Conservation (phyloP, 2,888 invertebrate genomes). For the Eupithecia exiguata region DNA sequence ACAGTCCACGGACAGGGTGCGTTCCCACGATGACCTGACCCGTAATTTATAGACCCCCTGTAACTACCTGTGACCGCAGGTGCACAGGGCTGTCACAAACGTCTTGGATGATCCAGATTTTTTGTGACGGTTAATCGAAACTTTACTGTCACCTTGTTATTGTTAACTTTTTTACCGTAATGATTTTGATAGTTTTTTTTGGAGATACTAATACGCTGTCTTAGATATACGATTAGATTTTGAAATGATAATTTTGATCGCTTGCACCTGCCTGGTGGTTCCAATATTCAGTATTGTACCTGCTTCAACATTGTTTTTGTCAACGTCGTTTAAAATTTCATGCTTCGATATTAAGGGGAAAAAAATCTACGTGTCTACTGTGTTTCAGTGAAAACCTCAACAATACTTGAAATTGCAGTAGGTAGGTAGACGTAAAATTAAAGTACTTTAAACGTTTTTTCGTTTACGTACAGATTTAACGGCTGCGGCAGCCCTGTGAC, state of each 20-base stretch:
- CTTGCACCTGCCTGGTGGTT: constrained; percentile 17
- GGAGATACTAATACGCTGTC: constrained; percentile 20
- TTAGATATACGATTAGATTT: constrained; percentile 20
- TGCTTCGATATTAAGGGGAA: too few relatives aligned
- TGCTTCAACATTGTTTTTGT: background rate
- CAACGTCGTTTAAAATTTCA: too few relatives aligned
- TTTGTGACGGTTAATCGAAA: constrained; percentile 27
- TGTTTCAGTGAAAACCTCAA: background rate
- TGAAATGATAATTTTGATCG: background rate
- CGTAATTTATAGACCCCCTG: constrained; percentile 76
- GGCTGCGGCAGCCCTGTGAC: constrained; percentile 63
- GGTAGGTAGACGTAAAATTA: background rate
- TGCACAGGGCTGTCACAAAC: constrained; percentile 70
- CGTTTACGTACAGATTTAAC: background rate
- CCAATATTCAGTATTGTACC: background rate
- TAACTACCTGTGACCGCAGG: constrained; percentile 79
- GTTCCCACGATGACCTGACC: constrained; percentile 82
- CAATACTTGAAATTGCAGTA: background rate
- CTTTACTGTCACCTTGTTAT: constrained; percentile 16
- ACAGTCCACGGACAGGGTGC: constrained; percentile 64
- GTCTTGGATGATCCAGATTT: constrained; percentile 33
- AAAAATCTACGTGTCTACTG: background rate
- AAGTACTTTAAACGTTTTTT: too few relatives aligned
- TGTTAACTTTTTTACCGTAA: constrained; percentile 4
- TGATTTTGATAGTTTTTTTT: constrained; percentile 18